Conservation (phyloP, 2,888 invertebrate genomes). For the Gerris lacustris region DNA sequence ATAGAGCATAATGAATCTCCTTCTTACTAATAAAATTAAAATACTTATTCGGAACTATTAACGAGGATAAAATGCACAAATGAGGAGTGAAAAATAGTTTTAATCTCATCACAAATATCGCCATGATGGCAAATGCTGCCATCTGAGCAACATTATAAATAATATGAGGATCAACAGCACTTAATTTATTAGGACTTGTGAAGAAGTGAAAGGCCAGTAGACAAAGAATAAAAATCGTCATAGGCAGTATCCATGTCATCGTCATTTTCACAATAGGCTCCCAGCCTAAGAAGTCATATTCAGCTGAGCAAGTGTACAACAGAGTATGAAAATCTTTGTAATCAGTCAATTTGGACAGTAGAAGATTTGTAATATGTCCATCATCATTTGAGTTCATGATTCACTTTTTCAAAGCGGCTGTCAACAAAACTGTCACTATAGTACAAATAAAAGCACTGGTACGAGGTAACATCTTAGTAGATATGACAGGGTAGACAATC, state of each 20-base stretch:
- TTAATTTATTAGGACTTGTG: slow-evolving; percentile 12
- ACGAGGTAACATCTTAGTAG: not conserved
- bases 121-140: slow-evolving; percentile 57
- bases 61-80: slow-evolving; percentile 57
- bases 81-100: slow-evolving; percentile 68
- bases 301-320: slow-evolving; percentile 63
- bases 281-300: slow-evolving; percentile 58
- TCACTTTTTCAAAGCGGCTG: slow-evolving; percentile 40
- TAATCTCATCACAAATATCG: slow-evolving; percentile 61
- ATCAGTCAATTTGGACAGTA: slow-evolving; percentile 54
- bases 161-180: slow-evolving; percentile 43
- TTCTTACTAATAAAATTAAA: slow-evolving; percentile 37
- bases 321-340: slow-evolving; percentile 62
- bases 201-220: slow-evolving; percentile 32
- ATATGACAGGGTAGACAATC: slow-evolving; percentile 26
- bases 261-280: slow-evolving; percentile 43
- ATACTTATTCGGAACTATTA: slow-evolving; percentile 47
- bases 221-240: slow-evolving; percentile 40
- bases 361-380: slow-evolving; percentile 57
- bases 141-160: slow-evolving; percentile 61
- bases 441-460: slow-evolving; percentile 22
- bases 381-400: slow-evolving; percentile 35
- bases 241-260: slow-evolving; percentile 48
- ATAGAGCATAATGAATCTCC: slow-evolving; percentile 37
- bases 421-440: slow-evolving; percentile 28